phyloP scores from a whole-genome alignment of 2,888 invertebrate genomes.

The Trichogramma evanescens region DNA sequence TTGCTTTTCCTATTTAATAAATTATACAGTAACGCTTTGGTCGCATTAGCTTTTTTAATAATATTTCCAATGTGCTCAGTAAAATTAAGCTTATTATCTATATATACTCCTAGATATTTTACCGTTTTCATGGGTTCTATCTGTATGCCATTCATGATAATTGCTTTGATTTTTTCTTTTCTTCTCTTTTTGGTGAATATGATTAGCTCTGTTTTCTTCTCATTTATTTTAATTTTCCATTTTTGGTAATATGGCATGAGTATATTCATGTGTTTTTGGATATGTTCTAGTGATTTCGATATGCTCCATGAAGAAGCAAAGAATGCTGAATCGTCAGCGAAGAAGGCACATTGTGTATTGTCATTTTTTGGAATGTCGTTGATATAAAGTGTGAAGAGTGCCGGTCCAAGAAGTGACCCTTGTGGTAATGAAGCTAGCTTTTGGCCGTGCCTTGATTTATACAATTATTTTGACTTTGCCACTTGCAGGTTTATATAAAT shows the following conservation, averaged over 20 bases:
- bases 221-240: constrained; percentile 7
- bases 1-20: constrained; percentile 8
- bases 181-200: background rate
- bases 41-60: constrained; percentile 14
- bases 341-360: no score
- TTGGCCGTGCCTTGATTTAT: no score
- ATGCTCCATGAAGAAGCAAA: no score
- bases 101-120: constrained; percentile 21
- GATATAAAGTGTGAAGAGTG: no score
- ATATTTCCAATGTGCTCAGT: constrained; percentile 6
- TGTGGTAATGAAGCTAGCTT: no score
- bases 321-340: no score
- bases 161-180: background rate
- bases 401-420: no score
- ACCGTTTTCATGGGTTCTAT: constrained; percentile 5
- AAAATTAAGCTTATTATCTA: constrained; percentile 17
- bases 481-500: no score
- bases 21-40: constrained; percentile 14
- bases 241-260: background rate
- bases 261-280: background rate
- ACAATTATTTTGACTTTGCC: no score
- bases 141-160: constrained; percentile 3
- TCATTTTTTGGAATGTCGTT: no score
- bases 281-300: no score
- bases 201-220: background rate